Base-by-base conservation (phyloP, 2,113 vertebrate species). In the Ptyas mucosa region DNA sequence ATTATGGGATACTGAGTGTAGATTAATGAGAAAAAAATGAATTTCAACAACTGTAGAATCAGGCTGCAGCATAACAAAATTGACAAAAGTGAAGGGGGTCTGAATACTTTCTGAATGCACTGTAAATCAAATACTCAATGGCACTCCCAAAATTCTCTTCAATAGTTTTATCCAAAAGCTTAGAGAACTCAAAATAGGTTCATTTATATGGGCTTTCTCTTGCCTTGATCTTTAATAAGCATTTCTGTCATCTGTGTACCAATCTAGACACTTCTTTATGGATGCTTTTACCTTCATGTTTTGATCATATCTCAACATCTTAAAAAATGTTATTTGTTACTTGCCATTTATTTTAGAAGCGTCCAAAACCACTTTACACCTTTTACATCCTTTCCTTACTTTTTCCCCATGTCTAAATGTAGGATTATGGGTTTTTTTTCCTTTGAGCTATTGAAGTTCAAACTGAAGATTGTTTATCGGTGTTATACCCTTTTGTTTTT, bases 401-500 rank as follows among this genome's bases (percentile, higher is more conserved):
- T n/a, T n/a, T 8, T 43, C 3, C 58, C 9, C 46, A 87, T 9
- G 0, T 26, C 86, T 92, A 39, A 85, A 89, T 92, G 8, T 61
- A 49, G 90, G 29, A 89, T 87, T 93, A 39, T 58, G 94, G 94
- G 43, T 93, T 75, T 54, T 86, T 90, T 69, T 26, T 61, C 2
- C 90, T 34, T 12, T 91, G 90, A 69, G 34, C 94, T 94, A 64
- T 69, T 94, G 89, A 75, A 15, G 54, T 49, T 34, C 95, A 49
- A 86, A 53, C 14, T 91, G 29, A 93, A 92, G 86, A 92, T 87
- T 93, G 69, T 1, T 0, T 92, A 81, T 90, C 89, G 54, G 15
- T 90, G 55, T 51, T 91, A 89, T 85, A 90, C 88, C 92, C 94
- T 96, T 95, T 94, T 92, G 96, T 96, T 87, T 94, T 85, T 94